Conservation (phyloP, 92 coral and sea anemone species). For the Epizoanthus fatuus region DNA sequence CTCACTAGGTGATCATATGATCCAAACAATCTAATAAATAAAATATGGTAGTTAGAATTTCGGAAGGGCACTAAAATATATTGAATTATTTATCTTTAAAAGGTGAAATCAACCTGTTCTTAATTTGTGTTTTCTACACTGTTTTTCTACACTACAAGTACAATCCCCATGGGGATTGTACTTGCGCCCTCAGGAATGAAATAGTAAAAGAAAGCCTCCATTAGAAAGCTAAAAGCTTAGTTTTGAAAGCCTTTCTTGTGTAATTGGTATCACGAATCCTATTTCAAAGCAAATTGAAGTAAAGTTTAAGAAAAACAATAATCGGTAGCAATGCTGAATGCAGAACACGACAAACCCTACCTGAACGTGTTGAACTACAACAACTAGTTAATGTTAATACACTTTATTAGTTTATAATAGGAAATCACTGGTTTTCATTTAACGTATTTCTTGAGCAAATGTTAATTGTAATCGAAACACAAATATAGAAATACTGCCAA, state of each 20-base stretch:
- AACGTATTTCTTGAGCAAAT: neutral
- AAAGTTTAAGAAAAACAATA: neutral
- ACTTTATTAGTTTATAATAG: neutral
- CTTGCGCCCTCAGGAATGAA: neutral
- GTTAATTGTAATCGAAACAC: neutral
- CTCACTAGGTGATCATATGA: neutral
- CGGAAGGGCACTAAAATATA: neutral
- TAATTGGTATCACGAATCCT: neutral
- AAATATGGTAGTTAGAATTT: neutral
- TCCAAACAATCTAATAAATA: neutral
- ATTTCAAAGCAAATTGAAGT: neutral
- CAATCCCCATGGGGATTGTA: slow-evolving; percentile 21
- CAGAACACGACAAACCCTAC: neutral
- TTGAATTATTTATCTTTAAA: neutral
- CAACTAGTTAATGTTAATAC: neutral
- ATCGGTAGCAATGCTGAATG: neutral
- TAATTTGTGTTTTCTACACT: neutral
- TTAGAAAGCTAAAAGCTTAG: too few species aligned
- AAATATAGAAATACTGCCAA: neutral
- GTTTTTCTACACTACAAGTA: too few species aligned
- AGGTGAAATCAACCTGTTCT: neutral
- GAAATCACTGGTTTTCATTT: neutral
- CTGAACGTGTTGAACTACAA: neutral
- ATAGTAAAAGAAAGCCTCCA: neutral
- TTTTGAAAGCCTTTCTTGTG: neutral